A percentile compares a stretch with the other conserved stretches of the same genome.
phyloP scores from a whole-genome alignment of 2,888 invertebrate species.

The Tetanocera ferruginea region DNA sequence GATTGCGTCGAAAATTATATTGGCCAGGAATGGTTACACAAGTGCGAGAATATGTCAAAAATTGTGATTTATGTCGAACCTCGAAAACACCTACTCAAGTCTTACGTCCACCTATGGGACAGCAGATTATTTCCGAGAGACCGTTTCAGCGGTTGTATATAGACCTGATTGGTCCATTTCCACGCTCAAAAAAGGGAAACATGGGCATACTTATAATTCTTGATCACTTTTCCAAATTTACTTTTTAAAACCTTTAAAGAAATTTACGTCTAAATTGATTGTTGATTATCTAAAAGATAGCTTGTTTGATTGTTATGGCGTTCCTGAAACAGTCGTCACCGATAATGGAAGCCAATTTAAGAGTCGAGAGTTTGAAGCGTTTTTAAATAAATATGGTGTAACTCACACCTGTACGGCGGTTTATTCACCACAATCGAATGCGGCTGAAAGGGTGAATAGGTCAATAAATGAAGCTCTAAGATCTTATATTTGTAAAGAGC shows the following conservation, averaged over 20 bases:
- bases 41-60: too few relatives aligned
- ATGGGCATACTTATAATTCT: neutral
- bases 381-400: slow-evolving; percentile 16
- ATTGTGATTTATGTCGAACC: too few relatives aligned
- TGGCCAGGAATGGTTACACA: slow-evolving; percentile 27
- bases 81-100: slow-evolving; percentile 22
- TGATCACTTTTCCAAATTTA: slow-evolving; percentile 31
- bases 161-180: slow-evolving; percentile 43
- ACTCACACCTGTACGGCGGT: neutral
- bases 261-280: neutral
- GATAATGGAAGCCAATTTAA: slow-evolving; percentile 26
- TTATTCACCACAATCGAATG: neutral
- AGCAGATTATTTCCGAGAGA: neutral
- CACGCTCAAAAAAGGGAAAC: neutral
- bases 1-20: neutral
- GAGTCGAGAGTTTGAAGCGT: slow-evolving; percentile 22
- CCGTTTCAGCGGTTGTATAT: slow-evolving; percentile 40
- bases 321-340: neutral
- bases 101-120: slow-evolving; percentile 28
- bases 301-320: slow-evolving; percentile 13
- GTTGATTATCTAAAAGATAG: neutral
- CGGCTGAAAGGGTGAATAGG: too few relatives aligned
- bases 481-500: neutral
- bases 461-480: neutral
- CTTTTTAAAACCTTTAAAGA: slow-evolving; percentile 26